These are phyloP conservation scores for Lomographa bimaculata DNA, from an alignment of 2,888 invertebrate genomes.

Conservation along the genomic window DNA sequence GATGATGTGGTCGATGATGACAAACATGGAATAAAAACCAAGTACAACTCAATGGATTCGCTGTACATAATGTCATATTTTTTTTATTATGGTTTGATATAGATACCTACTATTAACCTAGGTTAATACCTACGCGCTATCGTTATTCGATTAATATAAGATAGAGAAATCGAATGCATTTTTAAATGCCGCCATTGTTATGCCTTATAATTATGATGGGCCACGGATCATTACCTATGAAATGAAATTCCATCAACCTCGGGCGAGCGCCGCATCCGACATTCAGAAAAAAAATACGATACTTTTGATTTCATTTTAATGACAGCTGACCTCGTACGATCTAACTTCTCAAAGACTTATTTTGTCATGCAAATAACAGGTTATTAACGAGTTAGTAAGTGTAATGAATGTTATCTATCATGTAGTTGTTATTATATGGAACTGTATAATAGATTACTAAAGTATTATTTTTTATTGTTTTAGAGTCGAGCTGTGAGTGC, in stretches of 20 bases:
- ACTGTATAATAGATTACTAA: too few relatives aligned
- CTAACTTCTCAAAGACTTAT: slow-evolving; percentile 40
- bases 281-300: slow-evolving; percentile 48
- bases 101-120: too few relatives aligned
- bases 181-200: slow-evolving; percentile 40
- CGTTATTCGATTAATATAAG: slow-evolving; percentile 21
- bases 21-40: too few relatives aligned
- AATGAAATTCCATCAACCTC: slow-evolving; percentile 47
- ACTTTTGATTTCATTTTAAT: slow-evolving; percentile 69
- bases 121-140: slow-evolving; percentile 7
- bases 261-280: slow-evolving; percentile 25
- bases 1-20: too few relatives aligned
- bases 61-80: too few relatives aligned
- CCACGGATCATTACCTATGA: slow-evolving; percentile 44
- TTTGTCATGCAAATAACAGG: slow-evolving; percentile 36
- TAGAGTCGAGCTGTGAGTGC: slow-evolving; percentile 80
- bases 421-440: too few relatives aligned
- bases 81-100: slow-evolving; percentile 15
- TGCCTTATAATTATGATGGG: too few relatives aligned
- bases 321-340: slow-evolving; percentile 48
- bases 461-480: slow-evolving; percentile 61
- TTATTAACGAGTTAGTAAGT: slow-evolving; percentile 31
- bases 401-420: slow-evolving; percentile 18
- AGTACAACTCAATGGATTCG: too few relatives aligned
- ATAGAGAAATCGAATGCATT: slow-evolving; percentile 27